Base-by-base conservation (phyloP, 2,113 vertebrate species). In the Dipodomys ordii region DNA sequence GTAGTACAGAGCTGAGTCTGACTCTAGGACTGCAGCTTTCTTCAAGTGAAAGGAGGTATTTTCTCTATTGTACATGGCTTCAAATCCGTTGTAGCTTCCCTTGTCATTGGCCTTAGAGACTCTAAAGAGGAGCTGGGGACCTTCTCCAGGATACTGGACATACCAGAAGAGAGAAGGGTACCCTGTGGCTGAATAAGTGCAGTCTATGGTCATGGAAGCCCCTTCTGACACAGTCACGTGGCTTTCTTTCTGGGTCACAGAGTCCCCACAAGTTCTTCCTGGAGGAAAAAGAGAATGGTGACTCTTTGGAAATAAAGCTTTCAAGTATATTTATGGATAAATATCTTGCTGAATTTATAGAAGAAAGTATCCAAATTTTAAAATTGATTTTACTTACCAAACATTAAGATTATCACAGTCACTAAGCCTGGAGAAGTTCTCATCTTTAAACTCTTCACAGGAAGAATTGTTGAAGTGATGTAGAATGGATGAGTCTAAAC, bases 1-100 rank as follows among this genome's bases (percentile, higher is more conserved):
- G 89, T 92, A 92, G 85, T 96, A 97, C 68, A 92, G 49, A 18
- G 87, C 93, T 0, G 87, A 95, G 39, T 97, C 96, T 73, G 81
- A 65, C 10, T 6, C 35, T 0, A 71, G 79, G 7, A 90, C 86
- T 3, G 88, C 82, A 25, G 49, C 19, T 78, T 95, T 97, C 94
- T 93, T 0, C 95, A 97, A 11, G 91, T 96, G 82, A 85, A 95
- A 95, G 35, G 87, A 90, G 7, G 27, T 84, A 5, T 23, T 0
- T 35, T 78, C 46, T 35, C n/a, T 27, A 1, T n/a, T 0, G 6
- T 92, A 44, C 0, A 15, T 92, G n/a, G 88, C 82, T 93, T 82
- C 78, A 82, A 96, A 96, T 2, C 88, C 94, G 44, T 88, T 90
- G 20, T n/a, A 73, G 1, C 13, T 65, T 53, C 2, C n/a, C 6